phyloP scores from a whole-genome alignment of 2,797 vertebrate genomes.

The Leptodactylus fallax region DNA sequence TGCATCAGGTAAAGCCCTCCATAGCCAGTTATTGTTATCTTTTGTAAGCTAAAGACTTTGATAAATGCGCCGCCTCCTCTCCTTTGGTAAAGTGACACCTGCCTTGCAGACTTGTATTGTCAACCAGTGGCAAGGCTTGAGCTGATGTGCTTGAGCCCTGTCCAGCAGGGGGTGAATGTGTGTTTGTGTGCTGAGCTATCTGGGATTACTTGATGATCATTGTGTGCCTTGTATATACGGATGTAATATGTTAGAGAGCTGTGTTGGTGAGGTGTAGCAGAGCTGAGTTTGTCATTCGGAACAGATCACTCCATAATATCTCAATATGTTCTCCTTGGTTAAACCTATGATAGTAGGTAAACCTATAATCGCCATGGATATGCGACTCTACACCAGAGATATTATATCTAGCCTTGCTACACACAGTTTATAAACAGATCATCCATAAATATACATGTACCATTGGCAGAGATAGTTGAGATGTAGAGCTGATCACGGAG shows the following conservation, averaged over 20 bases:
- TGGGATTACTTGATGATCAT: constrained; percentile 31
- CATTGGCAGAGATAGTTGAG: neutral
- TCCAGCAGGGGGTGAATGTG: constrained; percentile 60
- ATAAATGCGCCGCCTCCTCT: constrained; percentile 27
- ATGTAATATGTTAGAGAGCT: neutral
- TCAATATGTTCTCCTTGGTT: no score
- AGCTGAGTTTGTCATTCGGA: neutral
- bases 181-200: constrained; percentile 29
- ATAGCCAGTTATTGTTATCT: constrained; percentile 35
- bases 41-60: constrained; percentile 51
- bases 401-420: no score
- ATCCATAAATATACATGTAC: neutral
- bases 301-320: neutral
- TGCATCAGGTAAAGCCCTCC: constrained; percentile 21
- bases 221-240: neutral
- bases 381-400: no score
- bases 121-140: constrained; percentile 30
- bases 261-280: neutral
- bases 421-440: no score
- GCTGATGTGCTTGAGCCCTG: constrained; percentile 36
- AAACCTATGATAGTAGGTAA: no score
- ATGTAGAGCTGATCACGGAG: neutral
- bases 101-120: constrained; percentile 44
- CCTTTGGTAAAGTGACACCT: constrained; percentile 57
- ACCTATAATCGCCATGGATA: no score